Conservation (phyloP, 2,888 invertebrate species). For the Loripinus fragilis region DNA sequence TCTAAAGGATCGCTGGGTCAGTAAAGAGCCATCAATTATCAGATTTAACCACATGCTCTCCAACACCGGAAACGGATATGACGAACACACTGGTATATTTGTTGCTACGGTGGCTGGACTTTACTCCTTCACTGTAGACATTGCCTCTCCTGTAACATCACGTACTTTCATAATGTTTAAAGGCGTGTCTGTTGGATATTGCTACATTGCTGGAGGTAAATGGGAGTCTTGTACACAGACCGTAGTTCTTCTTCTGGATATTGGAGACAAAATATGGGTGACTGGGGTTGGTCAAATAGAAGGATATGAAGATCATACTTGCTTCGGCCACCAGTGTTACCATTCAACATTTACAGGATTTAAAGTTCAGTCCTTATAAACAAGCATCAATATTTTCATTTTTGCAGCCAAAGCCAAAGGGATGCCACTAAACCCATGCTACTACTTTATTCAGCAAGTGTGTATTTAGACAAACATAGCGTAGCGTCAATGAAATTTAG, state of each 20-base stretch:
- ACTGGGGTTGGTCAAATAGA: neutral
- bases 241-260: neutral
- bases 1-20: neutral
- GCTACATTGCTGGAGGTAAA: neutral
- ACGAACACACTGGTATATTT: neutral
- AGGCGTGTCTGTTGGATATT: neutral
- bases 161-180: neutral
- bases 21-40: neutral
- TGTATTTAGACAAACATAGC: no score
- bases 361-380: neutral
- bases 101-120: neutral
- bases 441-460: no score
- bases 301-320: neutral
- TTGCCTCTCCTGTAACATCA: neutral
- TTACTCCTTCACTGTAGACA: neutral
- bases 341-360: slow-evolving; percentile 1
- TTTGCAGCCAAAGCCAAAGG: no score
- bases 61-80: neutral
- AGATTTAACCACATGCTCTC: neutral
- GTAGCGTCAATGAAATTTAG: no score
- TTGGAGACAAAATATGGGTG: neutral
- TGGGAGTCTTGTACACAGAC: neutral
- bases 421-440: no score
- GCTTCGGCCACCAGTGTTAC: neutral
- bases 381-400: no score